phyloP scores from a whole-genome alignment of 2,113 vertebrate species.

The Elaphurus davidianus region DNA sequence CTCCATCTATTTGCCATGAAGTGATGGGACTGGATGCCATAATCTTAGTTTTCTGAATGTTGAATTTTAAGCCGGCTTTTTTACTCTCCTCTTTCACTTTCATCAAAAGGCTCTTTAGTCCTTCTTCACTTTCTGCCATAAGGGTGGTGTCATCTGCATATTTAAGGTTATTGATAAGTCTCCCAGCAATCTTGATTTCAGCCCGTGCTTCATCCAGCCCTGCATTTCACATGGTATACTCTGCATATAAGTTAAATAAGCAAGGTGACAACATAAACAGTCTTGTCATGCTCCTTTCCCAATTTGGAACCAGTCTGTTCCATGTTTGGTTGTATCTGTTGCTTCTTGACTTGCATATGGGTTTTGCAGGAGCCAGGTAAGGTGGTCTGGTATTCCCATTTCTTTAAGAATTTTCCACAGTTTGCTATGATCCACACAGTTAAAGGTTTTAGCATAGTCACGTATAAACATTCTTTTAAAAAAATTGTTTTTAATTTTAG shows the following conservation, averaged over 20 bases:
- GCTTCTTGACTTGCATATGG: not conserved
- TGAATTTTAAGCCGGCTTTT: not conserved
- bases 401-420: not conserved
- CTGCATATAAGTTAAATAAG: not conserved
- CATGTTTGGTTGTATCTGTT: rapidly evolving
- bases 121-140: not conserved
- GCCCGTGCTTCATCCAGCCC: not conserved
- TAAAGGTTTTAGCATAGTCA: not conserved
- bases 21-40: not conserved
- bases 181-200: not conserved
- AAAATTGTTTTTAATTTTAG: not conserved
- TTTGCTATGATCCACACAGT: not conserved
- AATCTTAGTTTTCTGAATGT: not conserved
- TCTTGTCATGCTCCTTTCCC: not conserved
- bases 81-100: not conserved
- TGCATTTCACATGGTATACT: not conserved
- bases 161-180: not conserved
- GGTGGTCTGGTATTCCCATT: not conserved
- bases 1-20: not conserved
- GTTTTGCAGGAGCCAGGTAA: not conserved
- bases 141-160: not conserved
- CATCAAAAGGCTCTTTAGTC: not conserved
- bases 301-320: not conserved
- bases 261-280: not conserved
- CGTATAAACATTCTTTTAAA: rapidly evolving